Percentiles rank a stretch among this genome's conserved stretches.
Evolutionary conservation across 2,797 vertebrate genomes (phyloP).

Genomic region (Notamacropus eugenii): DNA sequence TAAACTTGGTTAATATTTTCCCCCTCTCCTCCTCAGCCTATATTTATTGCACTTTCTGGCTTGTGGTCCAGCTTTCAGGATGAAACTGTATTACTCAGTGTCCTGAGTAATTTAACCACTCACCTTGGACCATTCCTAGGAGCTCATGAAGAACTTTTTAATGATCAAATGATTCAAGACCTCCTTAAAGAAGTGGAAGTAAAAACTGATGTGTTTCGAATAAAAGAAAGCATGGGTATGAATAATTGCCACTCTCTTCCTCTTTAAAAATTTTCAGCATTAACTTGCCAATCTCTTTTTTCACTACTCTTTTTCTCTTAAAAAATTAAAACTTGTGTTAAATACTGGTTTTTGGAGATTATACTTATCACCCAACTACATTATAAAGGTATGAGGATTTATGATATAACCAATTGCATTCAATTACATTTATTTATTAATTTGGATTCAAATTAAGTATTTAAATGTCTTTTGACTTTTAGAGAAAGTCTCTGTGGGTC

Average conservation of each 20-base stretch:
- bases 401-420: slow-evolving; percentile 34
- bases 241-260: slow-evolving; percentile 11
- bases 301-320: slow-evolving; percentile 62
- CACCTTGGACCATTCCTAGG: slow-evolving; percentile 88
- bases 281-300: slow-evolving; percentile 10
- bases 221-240: slow-evolving; percentile 88
- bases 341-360: slow-evolving; percentile 32
- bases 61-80: slow-evolving; percentile 91
- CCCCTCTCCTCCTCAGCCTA: slow-evolving; percentile 85
- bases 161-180: slow-evolving; percentile 82
- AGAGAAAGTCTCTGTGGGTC: slow-evolving; percentile 24
- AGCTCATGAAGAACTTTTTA: slow-evolving; percentile 86
- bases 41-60: slow-evolving; percentile 89
- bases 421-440: slow-evolving; percentile 35
- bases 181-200: slow-evolving; percentile 86
- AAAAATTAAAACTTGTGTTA: slow-evolving; percentile 42
- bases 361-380: slow-evolving; percentile 6
- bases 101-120: slow-evolving; percentile 85
- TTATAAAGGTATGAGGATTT: slow-evolving; percentile 43
- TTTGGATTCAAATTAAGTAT: slow-evolving; percentile 11
- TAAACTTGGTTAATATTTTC: slow-evolving; percentile 37
- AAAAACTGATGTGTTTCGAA: slow-evolving; percentile 89
- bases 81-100: slow-evolving; percentile 89
- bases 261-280: slow-evolving; percentile 37
- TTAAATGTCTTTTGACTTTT: slow-evolving; percentile 38